Evolutionary conservation across 2,888 invertebrate species (phyloP), one percentile per base, ranked within the genome.

Genomic region (Brenthis hecate): DNA sequence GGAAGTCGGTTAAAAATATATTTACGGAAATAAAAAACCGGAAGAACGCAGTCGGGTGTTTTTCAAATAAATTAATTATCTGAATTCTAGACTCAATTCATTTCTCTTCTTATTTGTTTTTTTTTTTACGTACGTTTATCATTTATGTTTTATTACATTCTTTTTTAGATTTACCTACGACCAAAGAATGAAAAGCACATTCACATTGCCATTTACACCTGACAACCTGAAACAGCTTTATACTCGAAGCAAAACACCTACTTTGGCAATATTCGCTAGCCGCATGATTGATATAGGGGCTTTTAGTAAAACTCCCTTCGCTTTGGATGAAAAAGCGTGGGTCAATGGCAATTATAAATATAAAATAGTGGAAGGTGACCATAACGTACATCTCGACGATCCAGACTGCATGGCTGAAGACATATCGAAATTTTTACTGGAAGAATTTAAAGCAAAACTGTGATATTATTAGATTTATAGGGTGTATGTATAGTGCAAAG

Each of bases 301-400:
- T 0, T 90, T 85, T 28, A 66, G 73, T 0, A 50, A 68, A 0
- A 81, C 82, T 0, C 82, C 83, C 0, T 89, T 89, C 36, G 48
- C 85, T 0, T 78, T 69, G 54, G 82, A 90, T 57, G 80, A 80
- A 14, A 70, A 64, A 0, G 77, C 76, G 0, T 90, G 90, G 89
- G 83, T 83, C 0, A 74, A 86, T 43, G 74, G 75, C 0, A 87
- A 87, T 69, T 90, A 87, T 32, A 81, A 54, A 8, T 80, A 75
- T 6, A 81, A 79, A 73, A 74, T 86, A 2, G 91, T 95, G 0
- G 81, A 88, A 0, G 95, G 95, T 0, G 87, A 90, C 58, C 95
- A 95, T 70, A 95, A 95, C 74, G 87, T 94, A 0, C 95, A 95
- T 77, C 88, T 94, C 16, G 91, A 93, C 54, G 75, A 91, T 62